Evolutionary conservation across 2,797 vertebrate species (phyloP).

Genomic region (Gouania willdenowi): DNA sequence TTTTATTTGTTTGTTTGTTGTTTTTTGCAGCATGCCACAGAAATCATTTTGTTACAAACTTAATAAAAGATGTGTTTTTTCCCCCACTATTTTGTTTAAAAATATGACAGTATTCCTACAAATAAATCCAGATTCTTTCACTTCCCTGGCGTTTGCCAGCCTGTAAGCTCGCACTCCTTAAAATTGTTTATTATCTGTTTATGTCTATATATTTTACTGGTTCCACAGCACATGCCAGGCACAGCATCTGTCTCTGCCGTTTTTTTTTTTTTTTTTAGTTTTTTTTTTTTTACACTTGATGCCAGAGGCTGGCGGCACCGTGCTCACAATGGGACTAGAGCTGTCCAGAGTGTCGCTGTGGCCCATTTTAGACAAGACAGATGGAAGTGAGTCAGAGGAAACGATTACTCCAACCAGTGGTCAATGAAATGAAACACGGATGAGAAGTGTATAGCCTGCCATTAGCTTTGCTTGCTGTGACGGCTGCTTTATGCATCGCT

Average conservation of each 20-base stretch:
- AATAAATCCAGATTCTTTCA: too few relatives aligned
- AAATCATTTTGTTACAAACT: too few relatives aligned
- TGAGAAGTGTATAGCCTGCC: constrained; percentile 32
- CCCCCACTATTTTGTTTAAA: too few relatives aligned
- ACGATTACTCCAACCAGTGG: constrained; percentile 43
- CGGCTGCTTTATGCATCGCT: too few relatives aligned
- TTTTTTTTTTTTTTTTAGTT: too few relatives aligned
- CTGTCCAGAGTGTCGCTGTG: constrained; percentile 20
- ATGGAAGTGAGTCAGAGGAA: constrained; percentile 42
- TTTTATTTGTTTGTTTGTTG: too few relatives aligned
- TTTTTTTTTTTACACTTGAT: constrained; percentile 20
- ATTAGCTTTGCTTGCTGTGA: constrained; percentile 36
- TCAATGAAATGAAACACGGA: constrained; percentile 41
- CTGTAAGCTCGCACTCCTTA: constrained; percentile 4
- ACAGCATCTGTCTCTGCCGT: constrained; percentile 28
- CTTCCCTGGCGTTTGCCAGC: too few relatives aligned
- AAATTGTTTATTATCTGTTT: constrained; percentile 24
- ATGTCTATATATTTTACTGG: constrained; percentile 16
- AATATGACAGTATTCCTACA: too few relatives aligned
- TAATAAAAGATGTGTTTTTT: too few relatives aligned
- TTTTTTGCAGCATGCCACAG: too few relatives aligned
- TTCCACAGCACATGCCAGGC: constrained; percentile 17
- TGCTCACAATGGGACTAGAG: constrained; percentile 33
- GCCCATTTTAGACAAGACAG: constrained; percentile 40
- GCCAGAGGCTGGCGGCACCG: constrained; percentile 38